Evolutionary conservation across 2,797 vertebrate species (phyloP).

Genomic region (Triplophysa bombifrons): DNA sequence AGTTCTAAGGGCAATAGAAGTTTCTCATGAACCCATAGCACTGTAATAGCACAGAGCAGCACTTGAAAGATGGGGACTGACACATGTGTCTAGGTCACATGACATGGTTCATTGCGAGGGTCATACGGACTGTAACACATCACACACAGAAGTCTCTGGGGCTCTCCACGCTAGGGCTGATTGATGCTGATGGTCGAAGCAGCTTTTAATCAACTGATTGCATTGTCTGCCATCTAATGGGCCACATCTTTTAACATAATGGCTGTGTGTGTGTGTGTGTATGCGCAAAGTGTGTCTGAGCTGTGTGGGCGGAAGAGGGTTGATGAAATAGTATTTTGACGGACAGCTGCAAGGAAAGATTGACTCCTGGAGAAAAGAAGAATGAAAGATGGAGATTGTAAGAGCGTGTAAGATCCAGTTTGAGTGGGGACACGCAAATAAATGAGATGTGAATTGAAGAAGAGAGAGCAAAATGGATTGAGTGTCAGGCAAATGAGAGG

Average conservation of each 20-base stretch:
- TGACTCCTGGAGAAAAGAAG: constrained; percentile 17
- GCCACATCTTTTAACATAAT: constrained; percentile 61
- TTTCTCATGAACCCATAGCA: not conserved
- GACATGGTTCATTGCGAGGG: constrained; percentile 25
- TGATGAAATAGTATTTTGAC: constrained; percentile 36
- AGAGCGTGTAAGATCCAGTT: constrained; percentile 3
- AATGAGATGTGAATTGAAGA: constrained; percentile 31
- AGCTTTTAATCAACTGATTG: constrained; percentile 65
- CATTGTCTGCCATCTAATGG: constrained; percentile 60
- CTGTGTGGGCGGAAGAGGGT: constrained; percentile 27
- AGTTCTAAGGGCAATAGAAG: not conserved
- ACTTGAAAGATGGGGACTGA: constrained; percentile 5
- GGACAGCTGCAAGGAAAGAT: constrained; percentile 23
- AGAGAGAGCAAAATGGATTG: constrained; percentile 28
- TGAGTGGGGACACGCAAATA: not conserved
- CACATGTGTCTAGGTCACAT: constrained; percentile 34
- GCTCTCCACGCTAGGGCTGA: constrained; percentile 46
- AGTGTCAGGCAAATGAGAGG: constrained; percentile 8
- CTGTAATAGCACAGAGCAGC: not conserved
- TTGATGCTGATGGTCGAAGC: constrained; percentile 53
- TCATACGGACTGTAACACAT: constrained; percentile 13
- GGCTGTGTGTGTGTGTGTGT: constrained; percentile 13
- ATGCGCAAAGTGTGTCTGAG: constrained; percentile 6
- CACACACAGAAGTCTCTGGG: constrained; percentile 34
- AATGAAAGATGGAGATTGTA: constrained; percentile 19